Percentiles rank a stretch among this genome's conserved stretches.
phyloP scores from a whole-genome alignment of 2,888 invertebrate species.

The Sisyra nigra region DNA sequence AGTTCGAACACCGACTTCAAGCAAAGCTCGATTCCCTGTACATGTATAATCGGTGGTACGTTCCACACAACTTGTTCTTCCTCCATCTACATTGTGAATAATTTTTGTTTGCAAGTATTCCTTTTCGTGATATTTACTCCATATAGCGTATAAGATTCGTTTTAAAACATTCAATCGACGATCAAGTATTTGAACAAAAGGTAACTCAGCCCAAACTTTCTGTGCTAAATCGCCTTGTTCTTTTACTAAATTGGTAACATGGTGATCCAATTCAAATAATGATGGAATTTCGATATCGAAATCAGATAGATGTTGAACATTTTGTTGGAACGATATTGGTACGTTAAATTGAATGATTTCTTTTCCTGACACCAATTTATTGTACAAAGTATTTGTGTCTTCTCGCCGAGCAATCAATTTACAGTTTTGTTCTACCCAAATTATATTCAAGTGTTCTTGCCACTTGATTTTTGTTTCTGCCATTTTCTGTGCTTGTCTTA shows the following conservation, averaged over 20 bases:
- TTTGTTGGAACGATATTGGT: conserved; percentile 8
- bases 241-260: conserved; percentile 31
- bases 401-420: conserved; percentile 35
- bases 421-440: conserved; percentile 40
- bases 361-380: conserved; percentile 34
- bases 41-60: conserved; percentile 13
- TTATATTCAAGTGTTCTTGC: conserved; percentile 37
- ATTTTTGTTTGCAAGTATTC: conserved; percentile 19
- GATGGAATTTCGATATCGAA: conserved; percentile 34
- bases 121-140: conserved; percentile 34
- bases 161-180: conserved; percentile 37
- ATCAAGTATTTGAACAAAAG: conserved; percentile 36
- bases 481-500: conserved; percentile 5
- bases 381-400: conserved; percentile 33
- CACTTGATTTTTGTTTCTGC: conserved; percentile 26
- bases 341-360: conserved; percentile 26
- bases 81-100: conserved; percentile 4
- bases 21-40: conserved; percentile 33
- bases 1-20: conserved; percentile 44
- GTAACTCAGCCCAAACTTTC: conserved; percentile 35
- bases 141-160: conserved; percentile 37
- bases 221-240: conserved; percentile 36
- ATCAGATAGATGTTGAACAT: conserved; percentile 29
- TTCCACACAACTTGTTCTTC: conserved; percentile 10
- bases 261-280: conserved; percentile 32